These are phyloP conservation scores for Danaus melanippus DNA, from an alignment of 1,140 invertebrate species.

Conservation along the genomic window DNA sequence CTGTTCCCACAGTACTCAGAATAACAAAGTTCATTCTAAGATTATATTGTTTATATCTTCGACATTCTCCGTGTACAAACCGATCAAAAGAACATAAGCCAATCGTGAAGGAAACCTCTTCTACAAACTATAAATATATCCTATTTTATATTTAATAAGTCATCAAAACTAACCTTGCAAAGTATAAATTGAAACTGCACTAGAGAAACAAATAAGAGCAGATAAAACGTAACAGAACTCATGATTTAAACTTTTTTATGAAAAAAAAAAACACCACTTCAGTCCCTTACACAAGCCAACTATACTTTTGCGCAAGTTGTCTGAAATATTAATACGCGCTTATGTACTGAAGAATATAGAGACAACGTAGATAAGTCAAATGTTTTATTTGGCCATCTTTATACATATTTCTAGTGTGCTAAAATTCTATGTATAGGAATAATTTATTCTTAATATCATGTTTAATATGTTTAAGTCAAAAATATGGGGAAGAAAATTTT, in stretches of 20 bases:
- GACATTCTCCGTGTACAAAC: too few relatives aligned
- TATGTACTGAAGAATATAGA: conserved; percentile 25
- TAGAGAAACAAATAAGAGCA: conserved; percentile 37
- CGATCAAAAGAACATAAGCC: too few relatives aligned
- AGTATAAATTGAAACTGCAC: conserved; percentile 32
- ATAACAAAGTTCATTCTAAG: too few relatives aligned
- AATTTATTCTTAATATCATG: not conserved
- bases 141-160: not conserved
- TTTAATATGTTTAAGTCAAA: conserved; percentile 1
- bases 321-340: conserved; percentile 42
- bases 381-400: too few relatives aligned
- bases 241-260: conserved; percentile 45
- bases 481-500: conserved; percentile 3
- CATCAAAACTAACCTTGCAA: conserved; percentile 16
- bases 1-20: too few relatives aligned
- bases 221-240: conserved; percentile 36
- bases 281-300: conserved; percentile 47
- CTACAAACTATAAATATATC: not conserved
- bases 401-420: not conserved
- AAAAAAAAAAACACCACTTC: conserved; percentile 38
- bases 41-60: too few relatives aligned
- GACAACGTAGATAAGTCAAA: too few relatives aligned
- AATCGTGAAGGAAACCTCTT: too few relatives aligned
- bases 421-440: not conserved
- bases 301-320: conserved; percentile 43